These are phyloP conservation scores for Mystacornis crossleyi DNA, from an alignment of 2,113 vertebrate species.

Conservation along the genomic window DNA sequence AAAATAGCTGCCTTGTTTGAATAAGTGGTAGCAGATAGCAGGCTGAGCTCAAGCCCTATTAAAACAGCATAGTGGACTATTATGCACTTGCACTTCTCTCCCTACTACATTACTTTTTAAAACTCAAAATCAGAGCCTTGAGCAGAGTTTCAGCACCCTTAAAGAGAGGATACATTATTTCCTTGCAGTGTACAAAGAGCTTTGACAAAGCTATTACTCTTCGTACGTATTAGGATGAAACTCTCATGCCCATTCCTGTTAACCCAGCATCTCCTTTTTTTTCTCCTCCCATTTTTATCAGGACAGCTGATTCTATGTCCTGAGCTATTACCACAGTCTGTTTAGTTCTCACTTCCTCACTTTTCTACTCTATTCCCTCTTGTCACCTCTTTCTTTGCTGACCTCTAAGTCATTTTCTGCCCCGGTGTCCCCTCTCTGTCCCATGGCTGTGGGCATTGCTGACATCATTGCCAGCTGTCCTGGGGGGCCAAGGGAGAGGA, in stretches of 20 bases:
- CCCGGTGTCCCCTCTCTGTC: background rate
- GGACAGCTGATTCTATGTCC: background rate
- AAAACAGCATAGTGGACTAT: background rate
- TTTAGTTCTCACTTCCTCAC: background rate
- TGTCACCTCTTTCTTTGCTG: background rate
- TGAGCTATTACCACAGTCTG: background rate
- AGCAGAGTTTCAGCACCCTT: background rate
- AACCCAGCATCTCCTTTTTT: background rate
- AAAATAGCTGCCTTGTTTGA: background rate
- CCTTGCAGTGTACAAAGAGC: background rate
- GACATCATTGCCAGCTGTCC: background rate
- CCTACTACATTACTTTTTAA: background rate
- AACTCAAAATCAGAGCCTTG: background rate
- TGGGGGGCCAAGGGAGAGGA: background rate
- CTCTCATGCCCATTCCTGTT: background rate
- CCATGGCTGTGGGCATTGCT: accelerated
- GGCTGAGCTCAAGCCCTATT: background rate
- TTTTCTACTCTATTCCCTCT: background rate
- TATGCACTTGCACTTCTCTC: background rate
- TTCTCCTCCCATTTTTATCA: background rate
- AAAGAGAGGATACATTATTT: background rate
- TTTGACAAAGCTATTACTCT: background rate
- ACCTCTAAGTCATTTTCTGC: background rate
- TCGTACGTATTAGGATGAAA: background rate
- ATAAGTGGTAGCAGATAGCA: background rate